Evolutionary conservation across 2,888 invertebrate genomes (phyloP).

Genomic region (Lasioglossum malachurum): DNA sequence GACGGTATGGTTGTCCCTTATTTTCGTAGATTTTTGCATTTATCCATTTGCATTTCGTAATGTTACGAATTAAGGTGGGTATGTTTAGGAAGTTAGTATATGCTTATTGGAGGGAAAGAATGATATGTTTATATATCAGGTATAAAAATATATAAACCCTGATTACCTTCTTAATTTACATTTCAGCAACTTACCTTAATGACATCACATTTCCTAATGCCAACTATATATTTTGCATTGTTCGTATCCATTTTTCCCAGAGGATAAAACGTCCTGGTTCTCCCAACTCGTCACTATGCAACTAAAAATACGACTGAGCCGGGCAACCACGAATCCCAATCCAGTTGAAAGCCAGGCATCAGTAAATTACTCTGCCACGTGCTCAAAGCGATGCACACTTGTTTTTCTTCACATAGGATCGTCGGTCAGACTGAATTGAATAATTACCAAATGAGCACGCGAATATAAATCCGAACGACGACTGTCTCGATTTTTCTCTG

Average conservation of each 20-base stretch:
- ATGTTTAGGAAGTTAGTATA: too few species aligned
- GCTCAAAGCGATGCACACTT: conserved; percentile 55
- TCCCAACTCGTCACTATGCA: conserved; percentile 36
- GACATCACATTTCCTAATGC: not conserved
- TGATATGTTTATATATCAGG: too few species aligned
- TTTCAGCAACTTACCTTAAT: not conserved
- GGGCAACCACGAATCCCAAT: conserved; percentile 49
- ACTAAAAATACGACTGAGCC: conserved; percentile 55
- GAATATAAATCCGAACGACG: conserved; percentile 31
- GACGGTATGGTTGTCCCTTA: not conserved
- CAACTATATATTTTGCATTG: not conserved
- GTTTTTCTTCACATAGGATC: conserved; percentile 47
- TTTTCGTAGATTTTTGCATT: not conserved
- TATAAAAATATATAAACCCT: too few species aligned
- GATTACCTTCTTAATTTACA: too few species aligned
- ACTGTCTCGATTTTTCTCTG: not conserved
- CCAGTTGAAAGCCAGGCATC: conserved; percentile 59
- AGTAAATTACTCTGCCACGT: conserved; percentile 61
- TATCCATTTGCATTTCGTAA: too few species aligned
- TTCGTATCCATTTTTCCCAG: not conserved
- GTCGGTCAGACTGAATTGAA: conserved; percentile 57
- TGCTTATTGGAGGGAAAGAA: too few species aligned
- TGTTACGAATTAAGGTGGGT: too few species aligned
- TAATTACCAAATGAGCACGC: conserved; percentile 55
- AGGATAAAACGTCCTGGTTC: conserved; percentile 31